Evolutionary conservation across 2,797 vertebrate species (phyloP).

Genomic region (Etheostoma perlongum): DNA sequence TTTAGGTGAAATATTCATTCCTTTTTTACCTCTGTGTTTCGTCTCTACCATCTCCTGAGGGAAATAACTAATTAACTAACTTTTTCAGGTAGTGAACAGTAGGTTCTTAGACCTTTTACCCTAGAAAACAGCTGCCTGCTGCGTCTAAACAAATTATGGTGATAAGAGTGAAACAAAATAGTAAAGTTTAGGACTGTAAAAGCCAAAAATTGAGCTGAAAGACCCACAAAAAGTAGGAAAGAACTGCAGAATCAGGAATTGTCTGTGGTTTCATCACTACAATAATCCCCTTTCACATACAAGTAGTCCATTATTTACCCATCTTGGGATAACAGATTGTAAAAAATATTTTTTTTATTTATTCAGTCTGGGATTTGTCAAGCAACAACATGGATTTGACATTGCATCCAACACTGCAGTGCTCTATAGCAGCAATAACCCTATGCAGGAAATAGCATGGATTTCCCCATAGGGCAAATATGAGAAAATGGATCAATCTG

Average conservation of each 20-base stretch:
- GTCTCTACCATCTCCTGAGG: background rate
- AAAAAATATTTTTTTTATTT: background rate
- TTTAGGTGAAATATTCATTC: background rate
- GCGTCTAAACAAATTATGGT: background rate
- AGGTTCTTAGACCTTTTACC: background rate
- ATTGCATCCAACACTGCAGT: no score
- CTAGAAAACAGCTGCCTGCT: background rate
- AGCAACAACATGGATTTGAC: no score
- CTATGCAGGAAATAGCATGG: no score
- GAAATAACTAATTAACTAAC: background rate
- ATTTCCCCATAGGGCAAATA: no score
- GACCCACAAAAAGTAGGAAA: background rate
- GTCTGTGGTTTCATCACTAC: background rate
- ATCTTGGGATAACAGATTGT: background rate
- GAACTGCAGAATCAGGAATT: no score
- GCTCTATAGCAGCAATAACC: no score
- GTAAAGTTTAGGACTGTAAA: background rate
- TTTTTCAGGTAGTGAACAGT: background rate
- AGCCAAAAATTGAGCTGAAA: conserved; percentile 2
- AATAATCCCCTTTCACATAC: background rate
- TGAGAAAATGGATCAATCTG: no score
- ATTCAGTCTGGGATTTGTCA: no score
- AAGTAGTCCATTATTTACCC: background rate
- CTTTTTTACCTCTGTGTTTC: background rate
- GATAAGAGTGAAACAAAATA: background rate